Conservation (phyloP, 1,140 invertebrate genomes). For the Delia radicum region DNA sequence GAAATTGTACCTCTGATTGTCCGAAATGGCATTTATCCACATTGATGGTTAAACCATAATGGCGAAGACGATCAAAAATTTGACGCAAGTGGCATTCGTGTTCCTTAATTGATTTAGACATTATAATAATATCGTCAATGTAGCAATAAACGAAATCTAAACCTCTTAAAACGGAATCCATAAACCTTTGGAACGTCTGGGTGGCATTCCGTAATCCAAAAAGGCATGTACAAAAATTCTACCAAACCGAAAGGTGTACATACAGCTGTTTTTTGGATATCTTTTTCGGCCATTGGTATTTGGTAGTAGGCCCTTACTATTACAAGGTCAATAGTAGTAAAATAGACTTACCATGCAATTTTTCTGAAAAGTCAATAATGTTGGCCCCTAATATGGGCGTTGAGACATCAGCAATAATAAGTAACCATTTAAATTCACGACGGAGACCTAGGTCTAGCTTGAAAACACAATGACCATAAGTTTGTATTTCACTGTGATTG, state of each 20-base stretch:
- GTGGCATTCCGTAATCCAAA: no score
- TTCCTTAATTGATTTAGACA: background rate
- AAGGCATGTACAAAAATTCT: no score
- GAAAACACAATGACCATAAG: background rate
- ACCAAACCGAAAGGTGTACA: background rate
- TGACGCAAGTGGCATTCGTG: background rate
- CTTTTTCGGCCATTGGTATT: background rate
- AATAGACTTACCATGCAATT: background rate
- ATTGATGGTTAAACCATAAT: conserved; percentile 35
- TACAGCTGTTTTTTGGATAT: background rate
- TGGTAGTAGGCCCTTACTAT: background rate
- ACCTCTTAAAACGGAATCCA: no score
- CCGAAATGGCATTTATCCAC: conserved; percentile 43
- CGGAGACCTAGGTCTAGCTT: background rate
- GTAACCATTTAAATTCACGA: background rate
- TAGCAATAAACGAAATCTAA: no score
- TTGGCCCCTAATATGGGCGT: background rate
- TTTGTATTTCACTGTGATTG: background rate
- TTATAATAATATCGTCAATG: conserved; percentile 11
- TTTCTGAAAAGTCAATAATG: background rate
- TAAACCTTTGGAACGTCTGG: no score
- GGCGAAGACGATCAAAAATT: background rate
- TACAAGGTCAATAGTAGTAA: background rate
- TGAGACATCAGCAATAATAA: conserved; percentile 9
- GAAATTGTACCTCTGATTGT: conserved; percentile 31